phyloP scores from a whole-genome alignment of 2,113 vertebrate species.

The Corvus hawaiiensis region DNA sequence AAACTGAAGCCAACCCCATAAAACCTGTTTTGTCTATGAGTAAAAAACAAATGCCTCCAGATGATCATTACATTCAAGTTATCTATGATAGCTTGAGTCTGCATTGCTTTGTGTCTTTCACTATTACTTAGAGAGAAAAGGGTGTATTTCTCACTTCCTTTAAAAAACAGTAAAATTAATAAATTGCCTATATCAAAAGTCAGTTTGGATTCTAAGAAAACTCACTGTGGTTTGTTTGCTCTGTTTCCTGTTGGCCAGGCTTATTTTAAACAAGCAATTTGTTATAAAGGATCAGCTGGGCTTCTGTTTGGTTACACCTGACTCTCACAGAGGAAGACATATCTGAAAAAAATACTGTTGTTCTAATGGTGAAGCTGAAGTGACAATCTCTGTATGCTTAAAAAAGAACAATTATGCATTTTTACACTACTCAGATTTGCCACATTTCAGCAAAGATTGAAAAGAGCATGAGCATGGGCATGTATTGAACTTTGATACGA shows the following conservation, averaged over 20 bases:
- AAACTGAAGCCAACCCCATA: background rate
- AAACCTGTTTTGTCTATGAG: background rate
- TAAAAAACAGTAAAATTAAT: background rate
- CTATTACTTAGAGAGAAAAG: background rate
- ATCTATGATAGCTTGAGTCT: background rate
- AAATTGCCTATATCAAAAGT: background rate
- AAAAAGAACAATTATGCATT: background rate
- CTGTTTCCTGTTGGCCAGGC: background rate
- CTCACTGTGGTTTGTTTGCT: background rate
- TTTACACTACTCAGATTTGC: background rate
- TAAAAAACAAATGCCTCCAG: background rate
- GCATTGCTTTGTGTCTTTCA: background rate
- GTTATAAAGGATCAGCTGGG: background rate
- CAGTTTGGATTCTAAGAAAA: background rate
- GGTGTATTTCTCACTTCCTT: background rate
- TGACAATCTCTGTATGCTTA: background rate
- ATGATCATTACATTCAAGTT: background rate
- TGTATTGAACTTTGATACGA: fast-evolving
- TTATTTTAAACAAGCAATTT: background rate
- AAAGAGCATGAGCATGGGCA: background rate
- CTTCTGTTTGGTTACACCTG: background rate
- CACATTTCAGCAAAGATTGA: background rate
- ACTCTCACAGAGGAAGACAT: background rate
- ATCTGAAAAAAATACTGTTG: background rate
- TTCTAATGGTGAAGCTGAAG: background rate